A percentile compares a stretch with the other conserved stretches of the same genome.
These are phyloP conservation scores for Rhagoletis pomonella DNA, from an alignment of 1,140 invertebrate species.

Conservation along the genomic window DNA sequence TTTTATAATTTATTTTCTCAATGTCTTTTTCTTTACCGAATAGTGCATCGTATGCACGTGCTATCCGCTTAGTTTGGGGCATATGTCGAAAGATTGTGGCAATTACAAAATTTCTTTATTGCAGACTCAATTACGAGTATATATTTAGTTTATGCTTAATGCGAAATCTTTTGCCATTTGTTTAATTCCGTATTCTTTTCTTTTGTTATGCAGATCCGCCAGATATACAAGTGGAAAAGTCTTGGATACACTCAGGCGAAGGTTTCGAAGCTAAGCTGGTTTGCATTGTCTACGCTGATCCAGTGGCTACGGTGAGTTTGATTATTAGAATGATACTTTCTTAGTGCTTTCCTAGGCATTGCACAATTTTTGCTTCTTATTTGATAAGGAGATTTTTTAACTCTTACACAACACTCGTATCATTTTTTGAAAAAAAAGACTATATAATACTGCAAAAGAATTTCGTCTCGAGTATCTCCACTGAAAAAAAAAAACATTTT, in stretches of 20 bases:
- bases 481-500: no score
- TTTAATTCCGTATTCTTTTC: background rate
- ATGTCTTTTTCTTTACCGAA: background rate
- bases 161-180: background rate
- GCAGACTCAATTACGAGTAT: background rate
- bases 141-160: no score
- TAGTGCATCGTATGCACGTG: background rate
- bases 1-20: background rate
- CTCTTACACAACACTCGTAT: no score
- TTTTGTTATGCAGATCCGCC: conserved; percentile 76
- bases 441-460: no score
- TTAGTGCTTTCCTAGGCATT: no score
- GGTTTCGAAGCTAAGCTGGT: conserved; percentile 83
- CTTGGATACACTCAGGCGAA: conserved; percentile 84
- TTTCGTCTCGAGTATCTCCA: no score
- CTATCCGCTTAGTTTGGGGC: background rate
- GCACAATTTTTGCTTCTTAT: no score
- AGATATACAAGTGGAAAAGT: conserved; percentile 82
- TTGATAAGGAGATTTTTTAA: no score
- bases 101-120: background rate
- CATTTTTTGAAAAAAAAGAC: no score
- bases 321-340: no score
- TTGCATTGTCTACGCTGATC: conserved; percentile 84
- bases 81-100: background rate
- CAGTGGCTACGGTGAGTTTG: conserved; percentile 79